phyloP scores from a whole-genome alignment of 2,113 vertebrate species.

The Tyto alba region DNA sequence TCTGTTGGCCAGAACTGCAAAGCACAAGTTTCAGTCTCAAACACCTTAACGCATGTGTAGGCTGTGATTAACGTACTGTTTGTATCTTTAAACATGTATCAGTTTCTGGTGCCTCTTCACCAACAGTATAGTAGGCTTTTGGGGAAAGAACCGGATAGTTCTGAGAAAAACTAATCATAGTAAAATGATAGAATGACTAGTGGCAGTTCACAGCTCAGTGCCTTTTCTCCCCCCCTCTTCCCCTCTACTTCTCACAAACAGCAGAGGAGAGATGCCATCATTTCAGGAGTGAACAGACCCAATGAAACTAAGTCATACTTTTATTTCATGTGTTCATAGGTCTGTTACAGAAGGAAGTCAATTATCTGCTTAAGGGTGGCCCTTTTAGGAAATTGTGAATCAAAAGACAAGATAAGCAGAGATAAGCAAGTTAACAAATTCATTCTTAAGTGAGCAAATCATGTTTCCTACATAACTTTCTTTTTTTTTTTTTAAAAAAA shows the following conservation, averaged over 20 bases:
- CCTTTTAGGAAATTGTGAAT: background rate
- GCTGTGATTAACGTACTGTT: background rate
- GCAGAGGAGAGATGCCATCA: background rate
- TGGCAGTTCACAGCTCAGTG: background rate
- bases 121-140: background rate
- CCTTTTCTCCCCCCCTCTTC: background rate
- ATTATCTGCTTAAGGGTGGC: background rate
- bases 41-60: background rate
- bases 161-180: background rate
- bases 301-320: background rate
- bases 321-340: background rate
- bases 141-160: background rate
- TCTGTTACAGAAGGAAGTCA: background rate
- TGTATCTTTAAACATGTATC: rapidly evolving
- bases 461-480: background rate
- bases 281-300: background rate
- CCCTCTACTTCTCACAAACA: background rate
- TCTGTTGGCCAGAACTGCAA: background rate
- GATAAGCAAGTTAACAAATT: background rate
- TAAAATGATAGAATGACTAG: background rate
- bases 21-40: background rate
- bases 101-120: background rate
- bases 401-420: background rate
- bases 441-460: background rate
- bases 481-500: background rate